These are phyloP conservation scores for Phyllotreta striolata DNA, from an alignment of 2,888 invertebrate genomes.

Conservation along the genomic window DNA sequence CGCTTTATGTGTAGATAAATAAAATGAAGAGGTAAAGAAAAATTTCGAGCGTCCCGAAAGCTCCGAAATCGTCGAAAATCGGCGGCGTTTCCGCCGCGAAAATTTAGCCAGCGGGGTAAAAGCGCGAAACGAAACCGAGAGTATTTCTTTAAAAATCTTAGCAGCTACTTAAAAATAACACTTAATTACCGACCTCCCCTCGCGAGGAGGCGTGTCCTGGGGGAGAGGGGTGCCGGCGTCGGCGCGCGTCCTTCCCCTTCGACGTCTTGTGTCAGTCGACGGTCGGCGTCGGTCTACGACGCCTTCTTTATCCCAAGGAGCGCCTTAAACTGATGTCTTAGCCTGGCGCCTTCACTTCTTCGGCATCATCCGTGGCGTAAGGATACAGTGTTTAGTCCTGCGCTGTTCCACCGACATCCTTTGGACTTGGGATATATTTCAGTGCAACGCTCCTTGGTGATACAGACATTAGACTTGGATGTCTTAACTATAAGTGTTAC, in stretches of 20 bases:
- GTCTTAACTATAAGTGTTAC: slow-evolving; percentile 18
- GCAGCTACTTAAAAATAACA: slow-evolving; percentile 60
- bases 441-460: slow-evolving; percentile 15
- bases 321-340: slow-evolving; percentile 61
- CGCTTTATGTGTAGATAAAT: too few species aligned
- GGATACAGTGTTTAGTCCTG: slow-evolving; percentile 53
- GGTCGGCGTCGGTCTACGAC: slow-evolving; percentile 60
- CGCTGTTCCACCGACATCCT: slow-evolving; percentile 41
- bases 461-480: slow-evolving; percentile 41
- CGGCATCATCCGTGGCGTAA: slow-evolving; percentile 60
- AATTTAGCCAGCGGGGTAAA: slow-evolving; percentile 25
- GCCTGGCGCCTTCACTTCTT: slow-evolving; percentile 61
- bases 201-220: slow-evolving; percentile 57
- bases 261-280: slow-evolving; percentile 63
- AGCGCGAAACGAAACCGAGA: slow-evolving; percentile 47
- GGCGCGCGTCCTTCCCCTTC: slow-evolving; percentile 58
- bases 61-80: too few species aligned
- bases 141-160: slow-evolving; percentile 61
- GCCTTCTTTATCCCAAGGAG: slow-evolving; percentile 60
- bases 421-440: slow-evolving; percentile 11
- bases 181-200: slow-evolving; percentile 60
- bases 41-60: too few species aligned
- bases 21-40: too few species aligned
- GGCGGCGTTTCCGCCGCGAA: too few species aligned
- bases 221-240: slow-evolving; percentile 54